Percentiles rank a stretch among this genome's conserved stretches.
Conservation (phyloP, 2,113 vertebrate species). For the Oxyruncus cristatus region DNA sequence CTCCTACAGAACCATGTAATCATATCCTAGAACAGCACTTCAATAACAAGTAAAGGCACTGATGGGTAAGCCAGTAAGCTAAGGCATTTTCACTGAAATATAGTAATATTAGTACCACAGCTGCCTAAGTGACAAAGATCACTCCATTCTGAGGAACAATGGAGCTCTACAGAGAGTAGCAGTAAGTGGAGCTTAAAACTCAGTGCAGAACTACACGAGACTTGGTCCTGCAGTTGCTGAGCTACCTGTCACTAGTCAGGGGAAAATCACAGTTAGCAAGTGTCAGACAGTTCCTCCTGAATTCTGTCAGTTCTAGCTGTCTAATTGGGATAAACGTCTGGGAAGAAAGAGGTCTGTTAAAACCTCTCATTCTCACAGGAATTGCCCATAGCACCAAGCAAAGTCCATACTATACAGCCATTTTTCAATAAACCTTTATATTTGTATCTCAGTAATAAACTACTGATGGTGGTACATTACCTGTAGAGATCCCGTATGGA, state of each 20-base stretch:
- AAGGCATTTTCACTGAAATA: background rate
- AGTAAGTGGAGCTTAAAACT: background rate
- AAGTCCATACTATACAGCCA: background rate
- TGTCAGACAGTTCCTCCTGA: background rate
- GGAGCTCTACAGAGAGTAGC: background rate
- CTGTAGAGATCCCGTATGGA: constrained; percentile 93
- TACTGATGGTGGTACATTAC: constrained; percentile 65
- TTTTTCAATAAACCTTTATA: background rate
- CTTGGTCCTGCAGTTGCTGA: background rate
- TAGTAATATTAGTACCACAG: background rate
- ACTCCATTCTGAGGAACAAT: background rate
- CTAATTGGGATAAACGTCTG: background rate
- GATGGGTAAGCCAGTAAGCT: background rate
- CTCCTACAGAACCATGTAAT: background rate
- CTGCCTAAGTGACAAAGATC: background rate
- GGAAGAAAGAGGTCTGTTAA: background rate
- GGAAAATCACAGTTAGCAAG: background rate
- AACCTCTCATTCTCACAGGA: background rate
- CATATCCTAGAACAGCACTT: background rate
- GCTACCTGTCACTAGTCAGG: background rate
- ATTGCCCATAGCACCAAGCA: background rate
- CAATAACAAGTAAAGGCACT: background rate
- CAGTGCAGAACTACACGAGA: background rate
- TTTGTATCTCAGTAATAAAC: background rate
- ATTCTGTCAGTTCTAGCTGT: background rate